A percentile compares a stretch with the other conserved stretches of the same genome.
phyloP scores from a whole-genome alignment of 1,140 invertebrate species.

The Drosophila sproati region DNA sequence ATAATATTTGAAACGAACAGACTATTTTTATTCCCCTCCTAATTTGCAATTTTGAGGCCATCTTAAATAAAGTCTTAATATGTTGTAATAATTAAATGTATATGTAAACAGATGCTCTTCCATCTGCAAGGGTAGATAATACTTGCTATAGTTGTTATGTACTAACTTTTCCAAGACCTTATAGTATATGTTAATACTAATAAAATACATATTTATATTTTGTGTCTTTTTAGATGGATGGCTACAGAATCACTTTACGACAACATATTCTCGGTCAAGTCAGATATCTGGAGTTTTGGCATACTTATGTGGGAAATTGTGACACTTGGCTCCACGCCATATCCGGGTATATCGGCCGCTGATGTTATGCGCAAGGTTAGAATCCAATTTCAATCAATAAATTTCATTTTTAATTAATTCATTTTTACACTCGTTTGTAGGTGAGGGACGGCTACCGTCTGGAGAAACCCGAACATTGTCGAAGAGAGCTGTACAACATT shows the following conservation, averaged over 20 bases:
- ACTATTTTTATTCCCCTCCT: too few species aligned
- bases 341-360: slow-evolving; percentile 93
- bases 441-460: slow-evolving; percentile 93
- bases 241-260: slow-evolving; percentile 96
- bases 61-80: too few species aligned
- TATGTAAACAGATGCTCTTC: too few species aligned
- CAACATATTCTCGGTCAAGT: slow-evolving; percentile 95
- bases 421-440: slow-evolving; percentile 76
- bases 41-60: too few species aligned
- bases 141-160: too few species aligned
- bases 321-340: slow-evolving; percentile 95
- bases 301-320: slow-evolving; percentile 97
- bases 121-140: too few species aligned
- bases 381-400: background rate
- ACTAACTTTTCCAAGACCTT: too few species aligned
- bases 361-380: slow-evolving; percentile 92
- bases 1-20: too few species aligned
- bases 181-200: background rate
- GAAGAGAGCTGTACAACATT: slow-evolving; percentile 95
- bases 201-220: background rate
- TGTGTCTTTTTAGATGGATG: slow-evolving; percentile 91
- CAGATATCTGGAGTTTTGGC: slow-evolving; percentile 97
- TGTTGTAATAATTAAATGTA: too few species aligned
- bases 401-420: background rate
- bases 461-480: slow-evolving; percentile 95